Conservation (phyloP, 2,888 invertebrate genomes). For the Elegia similella region DNA sequence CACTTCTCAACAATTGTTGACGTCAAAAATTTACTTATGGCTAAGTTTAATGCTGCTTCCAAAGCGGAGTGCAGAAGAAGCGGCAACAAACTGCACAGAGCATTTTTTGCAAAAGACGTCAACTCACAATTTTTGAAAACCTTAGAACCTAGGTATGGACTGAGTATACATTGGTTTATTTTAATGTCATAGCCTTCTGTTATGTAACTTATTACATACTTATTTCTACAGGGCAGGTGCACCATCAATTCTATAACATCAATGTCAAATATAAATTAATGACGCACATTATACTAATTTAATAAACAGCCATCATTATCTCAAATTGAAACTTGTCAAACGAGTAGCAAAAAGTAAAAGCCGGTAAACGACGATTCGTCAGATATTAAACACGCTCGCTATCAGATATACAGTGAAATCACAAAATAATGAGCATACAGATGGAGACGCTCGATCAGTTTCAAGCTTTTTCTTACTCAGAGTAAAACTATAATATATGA, state of each 20-base stretch:
- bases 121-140: no score
- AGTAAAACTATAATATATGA: no score
- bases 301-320: neutral
- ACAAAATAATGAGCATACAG: neutral
- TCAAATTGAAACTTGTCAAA: constrained; percentile 3
- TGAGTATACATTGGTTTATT: no score
- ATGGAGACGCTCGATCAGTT: neutral
- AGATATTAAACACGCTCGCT: constrained; percentile 2
- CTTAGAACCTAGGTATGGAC: no score
- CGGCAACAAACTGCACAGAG: no score
- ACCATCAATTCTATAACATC: neutral
- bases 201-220: neutral
- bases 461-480: no score
- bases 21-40: no score
- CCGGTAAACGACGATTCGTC: neutral
- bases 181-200: no score
- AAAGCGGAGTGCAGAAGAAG: no score
- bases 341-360: constrained; percentile 6
- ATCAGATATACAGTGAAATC: neutral
- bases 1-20: no score
- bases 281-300: neutral
- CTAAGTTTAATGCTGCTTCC: no score
- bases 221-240: neutral
- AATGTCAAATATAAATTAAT: neutral
- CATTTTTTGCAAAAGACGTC: no score